Evolutionary conservation across 2,888 invertebrate species (phyloP), one percentile per base, ranked within the genome.

Genomic region (Lasioglossum leucozonium): DNA sequence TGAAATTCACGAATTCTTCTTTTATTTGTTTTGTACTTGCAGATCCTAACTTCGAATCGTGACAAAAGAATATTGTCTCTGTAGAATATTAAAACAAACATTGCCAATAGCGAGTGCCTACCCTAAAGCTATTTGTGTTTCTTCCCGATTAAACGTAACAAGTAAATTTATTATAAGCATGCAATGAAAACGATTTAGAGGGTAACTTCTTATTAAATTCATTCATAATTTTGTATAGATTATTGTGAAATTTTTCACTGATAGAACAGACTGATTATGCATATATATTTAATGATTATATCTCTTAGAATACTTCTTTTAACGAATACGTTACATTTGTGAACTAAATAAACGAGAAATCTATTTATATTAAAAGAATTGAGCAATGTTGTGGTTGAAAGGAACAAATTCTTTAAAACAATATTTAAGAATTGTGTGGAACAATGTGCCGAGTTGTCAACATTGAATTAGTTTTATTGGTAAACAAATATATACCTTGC

Each of bases 181-280:
- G 37, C 37, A 18, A 22, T 67, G 67, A 67, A 11, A 67, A 37
- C 67, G 22, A 34, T 67, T 67, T 67, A 37, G 67, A 67, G 37
- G 37, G 10, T 37, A 22, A 67, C 22, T 67, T 37, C 62, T 30
- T 62, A 30, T 62, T 6, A 62, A 22, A 67, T 65, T 34, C 0
- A 37, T 34, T 65, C 8, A 22, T 65, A 34, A 22, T 34, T 65
- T 34, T 34, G 18, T 65, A 65, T 18, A 11, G 65, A 16, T 65
- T 65, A 18, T 65, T 16, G 18, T 34, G 34, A 30, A 34, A 10
- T 34, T 34, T 37, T 22, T 34, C 34, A 67, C 22, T 22, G 37
- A 67, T 67, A 67, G 67, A 67, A 37, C 37, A 37, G 67, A 67
- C 67, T 67, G 67, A 67, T 37, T 67, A 67, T 22, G n/a, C n/a